Conservation (phyloP, 2,888 invertebrate species). For the Elmis aenea region DNA sequence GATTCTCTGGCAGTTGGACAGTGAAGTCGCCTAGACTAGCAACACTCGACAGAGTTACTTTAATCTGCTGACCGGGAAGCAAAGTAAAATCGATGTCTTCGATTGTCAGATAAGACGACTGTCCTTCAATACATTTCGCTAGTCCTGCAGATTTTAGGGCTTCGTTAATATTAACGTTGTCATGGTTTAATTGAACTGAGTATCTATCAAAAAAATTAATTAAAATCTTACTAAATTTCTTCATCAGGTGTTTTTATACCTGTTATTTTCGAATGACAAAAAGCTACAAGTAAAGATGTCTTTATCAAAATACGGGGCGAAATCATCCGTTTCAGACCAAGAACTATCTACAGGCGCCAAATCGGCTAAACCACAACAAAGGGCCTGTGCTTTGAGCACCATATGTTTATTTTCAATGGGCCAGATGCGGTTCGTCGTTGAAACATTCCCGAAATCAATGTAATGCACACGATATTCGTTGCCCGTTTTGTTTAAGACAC, state of each 20-base stretch:
- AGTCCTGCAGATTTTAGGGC: constrained; percentile 32
- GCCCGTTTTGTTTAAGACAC: constrained; percentile 54
- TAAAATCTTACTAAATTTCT: constrained; percentile 29
- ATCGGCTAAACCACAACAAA: constrained; percentile 61
- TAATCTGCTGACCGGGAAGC: constrained; percentile 46
- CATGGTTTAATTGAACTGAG: constrained; percentile 30
- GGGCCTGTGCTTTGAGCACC: constrained; percentile 64
- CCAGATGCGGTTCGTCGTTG: constrained; percentile 65
- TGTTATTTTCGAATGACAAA: constrained; percentile 47
- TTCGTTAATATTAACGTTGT: constrained; percentile 29
- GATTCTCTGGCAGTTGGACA: constrained; percentile 45
- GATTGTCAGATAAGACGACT: constrained; percentile 12
- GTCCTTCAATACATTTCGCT: constrained; percentile 19
- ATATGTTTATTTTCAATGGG: constrained; percentile 62
- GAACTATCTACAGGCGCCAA: constrained; percentile 54
- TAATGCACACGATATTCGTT: constrained; percentile 64
- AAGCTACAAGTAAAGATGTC: constrained; percentile 57
- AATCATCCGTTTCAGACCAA: constrained; percentile 55
- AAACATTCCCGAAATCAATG: constrained; percentile 72
- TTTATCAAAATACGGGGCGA: constrained; percentile 58
- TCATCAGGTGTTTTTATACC: constrained; percentile 42
- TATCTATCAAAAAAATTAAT: constrained; percentile 25
- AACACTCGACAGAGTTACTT: constrained; percentile 44
- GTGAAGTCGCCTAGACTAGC: constrained; percentile 45
- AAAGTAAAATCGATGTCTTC: constrained; percentile 41